Evolutionary conservation across 23 tunicate genomes (phyloP), one percentile per base, ranked within the genome.

Genomic region (Ascidia mentula): DNA sequence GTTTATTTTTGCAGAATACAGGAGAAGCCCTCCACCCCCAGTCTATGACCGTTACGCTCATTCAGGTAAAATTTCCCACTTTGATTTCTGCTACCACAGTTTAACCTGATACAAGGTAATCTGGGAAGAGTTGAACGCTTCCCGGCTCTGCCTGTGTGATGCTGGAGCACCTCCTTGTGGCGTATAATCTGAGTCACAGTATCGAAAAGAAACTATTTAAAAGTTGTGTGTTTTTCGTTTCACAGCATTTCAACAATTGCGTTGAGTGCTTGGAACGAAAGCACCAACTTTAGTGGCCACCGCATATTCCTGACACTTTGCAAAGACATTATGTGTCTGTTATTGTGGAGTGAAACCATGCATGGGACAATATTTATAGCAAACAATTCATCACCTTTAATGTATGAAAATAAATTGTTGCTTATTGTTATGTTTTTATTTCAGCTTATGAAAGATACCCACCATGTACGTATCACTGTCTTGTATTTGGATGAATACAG

Each of bases 121-220:
- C 90, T 86, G 90, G 90, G 90, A 80, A 83, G 65, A 83, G 65
- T 80, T 84, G 76, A 80, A 84, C 82, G 74, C 85, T 80, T 83
- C 82, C 90, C 79, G 90, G 82, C 80, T 77, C 80, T 86, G 90
- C 85, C 90, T 80, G 85, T 86, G 90, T 86, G 83, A 84, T 80
- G 90, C 38, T 75, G 82, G 85, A 83, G 82, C 86, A 80, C 39
- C 85, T 36, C 45, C 36, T 4, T 69, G 80, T 86, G 90, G 85
- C 74, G 90, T 86, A 80, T 74, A 86, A 53, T 86, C 90, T 74
- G 85, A 80, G 80, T 84, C 76, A 73, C 90, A 74, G 65, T 59
- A 75, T 86, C 90, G n/a, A 18, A 86, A 0, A 86, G 22, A 33
- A 80, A 69, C 72, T 37, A 35, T 35, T 37, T 37, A 45, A 53